Conservation (phyloP, 2,888 invertebrate genomes). For the Acrobasis repandana region DNA sequence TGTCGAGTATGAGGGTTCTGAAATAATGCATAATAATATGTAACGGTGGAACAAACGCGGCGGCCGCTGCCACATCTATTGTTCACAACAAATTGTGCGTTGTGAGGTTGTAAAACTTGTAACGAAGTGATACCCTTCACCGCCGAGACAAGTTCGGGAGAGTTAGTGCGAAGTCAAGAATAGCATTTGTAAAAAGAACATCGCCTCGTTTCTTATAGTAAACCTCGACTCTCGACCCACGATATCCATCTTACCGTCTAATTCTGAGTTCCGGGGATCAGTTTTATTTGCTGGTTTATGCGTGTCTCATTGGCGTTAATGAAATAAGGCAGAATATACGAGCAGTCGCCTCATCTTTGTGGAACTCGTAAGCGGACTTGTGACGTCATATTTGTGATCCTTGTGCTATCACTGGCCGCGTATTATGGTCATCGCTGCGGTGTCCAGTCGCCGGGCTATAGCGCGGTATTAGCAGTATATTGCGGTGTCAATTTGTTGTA, state of each 20-base stretch:
- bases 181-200: background rate
- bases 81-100: slow-evolving; percentile 14
- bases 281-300: slow-evolving; percentile 42
- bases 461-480: slow-evolving; percentile 42
- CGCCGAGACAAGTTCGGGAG: background rate
- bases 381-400: slow-evolving; percentile 55
- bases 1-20: slow-evolving; percentile 24
- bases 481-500: slow-evolving; percentile 25
- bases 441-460: slow-evolving; percentile 31
- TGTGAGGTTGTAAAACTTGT: background rate
- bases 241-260: slow-evolving; percentile 19
- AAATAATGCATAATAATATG: slow-evolving; percentile 32
- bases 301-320: slow-evolving; percentile 42
- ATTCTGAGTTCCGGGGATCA: slow-evolving; percentile 32
- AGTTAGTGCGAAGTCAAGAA: background rate
- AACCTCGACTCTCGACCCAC: slow-evolving; percentile 4
- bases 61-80: background rate
- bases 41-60: slow-evolving; percentile 11
- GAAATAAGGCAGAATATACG: slow-evolving; percentile 39
- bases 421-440: slow-evolving; percentile 33
- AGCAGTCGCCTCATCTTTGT: slow-evolving; percentile 34
- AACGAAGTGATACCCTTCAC: background rate
- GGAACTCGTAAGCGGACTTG: slow-evolving; percentile 35
- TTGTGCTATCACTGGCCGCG: slow-evolving; percentile 45
- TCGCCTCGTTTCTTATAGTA: background rate